Base-by-base conservation (phyloP, 2,888 invertebrate genomes). In the Nesidiocoris tenuis region DNA sequence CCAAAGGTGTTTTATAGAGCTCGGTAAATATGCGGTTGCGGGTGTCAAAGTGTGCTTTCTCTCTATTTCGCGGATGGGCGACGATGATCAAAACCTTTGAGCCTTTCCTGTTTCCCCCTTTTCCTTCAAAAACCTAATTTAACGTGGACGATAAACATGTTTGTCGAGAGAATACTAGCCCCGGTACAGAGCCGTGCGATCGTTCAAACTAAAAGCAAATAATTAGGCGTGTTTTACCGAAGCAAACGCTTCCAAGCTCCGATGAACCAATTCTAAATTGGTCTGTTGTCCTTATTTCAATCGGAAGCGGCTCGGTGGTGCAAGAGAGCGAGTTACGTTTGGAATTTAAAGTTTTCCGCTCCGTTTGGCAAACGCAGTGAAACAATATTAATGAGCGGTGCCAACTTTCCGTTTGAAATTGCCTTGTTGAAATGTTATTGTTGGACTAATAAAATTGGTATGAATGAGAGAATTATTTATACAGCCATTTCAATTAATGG, bases 101-200 rank as follows among this genome's bases (percentile, higher is more conserved):
- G 65, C 65, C 65, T 65, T n/a, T 23, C 25, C 16, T n/a, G 54
- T 39, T 39, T 17, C 70, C 59, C n/a, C 59, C 55, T 22, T 12
- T 23, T 17, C 59, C 18, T 57, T 17, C 57, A 70, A 70, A 70
- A 70, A 55, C 25, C 70, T 25, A 59, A 70, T 70, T 70, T 23
- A 59, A 70, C 70, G n/a, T 57, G 24, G 18, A 59, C 22, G 59
- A 59, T 70, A 70, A 70, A 70, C 70, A 59, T 59, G 70, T 70
- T 70, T 70, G 59, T 22, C 39, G 39, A 39, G 39, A 39, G 63
- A 63, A 63, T 25, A 25, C 64, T 65, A 65, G 65, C 54, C 25
- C n/a, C 17, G 54, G 39, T 25, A 18, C 16, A 17, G 18, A 21
- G 21, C 65, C 54, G 54, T n/a, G n/a, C 65, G 24, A 64, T 22